A percentile compares a stretch with the other conserved stretches of the same genome.
Evolutionary conservation across 2,113 vertebrate genomes (phyloP).

Genomic region (Tragelaphus scriptus): DNA sequence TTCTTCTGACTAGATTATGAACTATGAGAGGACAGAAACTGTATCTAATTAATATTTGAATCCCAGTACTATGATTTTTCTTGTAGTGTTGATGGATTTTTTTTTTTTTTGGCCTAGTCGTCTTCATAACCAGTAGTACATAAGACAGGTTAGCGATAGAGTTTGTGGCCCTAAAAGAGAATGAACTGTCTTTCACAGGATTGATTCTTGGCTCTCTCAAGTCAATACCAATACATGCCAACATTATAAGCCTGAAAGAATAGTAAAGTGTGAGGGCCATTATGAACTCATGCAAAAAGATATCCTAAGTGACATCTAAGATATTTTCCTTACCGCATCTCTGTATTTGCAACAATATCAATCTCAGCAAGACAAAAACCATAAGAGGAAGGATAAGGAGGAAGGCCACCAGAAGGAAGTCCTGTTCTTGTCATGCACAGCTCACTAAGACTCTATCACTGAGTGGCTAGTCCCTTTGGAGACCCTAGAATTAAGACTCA

Average conservation of each 20-base stretch:
- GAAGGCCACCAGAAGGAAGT: background rate
- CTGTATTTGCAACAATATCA: background rate
- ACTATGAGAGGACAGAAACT: background rate
- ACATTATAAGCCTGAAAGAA: background rate
- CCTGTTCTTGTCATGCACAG: background rate
- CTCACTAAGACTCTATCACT: background rate
- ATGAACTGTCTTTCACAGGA: background rate
- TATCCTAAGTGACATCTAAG: background rate
- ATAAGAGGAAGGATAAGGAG: background rate
- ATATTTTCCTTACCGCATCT: background rate
- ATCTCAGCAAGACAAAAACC: background rate
- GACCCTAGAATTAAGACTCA: background rate
- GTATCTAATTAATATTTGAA: background rate
- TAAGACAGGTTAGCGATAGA: background rate
- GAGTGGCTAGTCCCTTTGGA: background rate
- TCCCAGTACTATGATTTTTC: background rate
- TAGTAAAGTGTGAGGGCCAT: background rate
- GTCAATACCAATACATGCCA: background rate
- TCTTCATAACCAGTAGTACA: background rate
- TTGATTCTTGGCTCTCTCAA: background rate
- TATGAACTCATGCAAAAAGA: background rate
- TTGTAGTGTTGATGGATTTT: background rate
- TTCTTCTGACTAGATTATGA: background rate
- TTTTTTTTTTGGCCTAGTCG: background rate
- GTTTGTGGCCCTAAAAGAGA: background rate